These are phyloP conservation scores for Arctia plantaginis DNA, from an alignment of 2,888 invertebrate genomes.

Conservation along the genomic window DNA sequence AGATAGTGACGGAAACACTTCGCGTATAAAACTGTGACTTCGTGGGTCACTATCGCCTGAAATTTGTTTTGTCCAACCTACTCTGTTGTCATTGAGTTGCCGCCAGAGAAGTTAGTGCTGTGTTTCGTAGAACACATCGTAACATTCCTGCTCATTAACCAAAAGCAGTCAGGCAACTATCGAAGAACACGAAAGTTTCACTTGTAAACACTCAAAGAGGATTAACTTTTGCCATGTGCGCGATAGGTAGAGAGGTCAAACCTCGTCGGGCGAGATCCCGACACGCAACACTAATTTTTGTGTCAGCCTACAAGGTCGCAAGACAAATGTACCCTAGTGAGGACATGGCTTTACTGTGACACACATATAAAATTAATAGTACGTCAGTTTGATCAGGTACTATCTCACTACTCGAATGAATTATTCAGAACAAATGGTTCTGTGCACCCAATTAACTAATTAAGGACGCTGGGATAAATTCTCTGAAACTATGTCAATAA, in stretches of 20 bases:
- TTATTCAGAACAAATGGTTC: slow-evolving; percentile 48
- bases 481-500: slow-evolving; percentile 33
- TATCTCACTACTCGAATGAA: slow-evolving; percentile 34
- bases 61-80: neutral
- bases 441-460: slow-evolving; percentile 50
- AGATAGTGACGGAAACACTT: neutral
- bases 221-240: neutral
- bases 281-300: neutral
- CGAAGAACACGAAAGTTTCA: neutral
- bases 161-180: neutral
- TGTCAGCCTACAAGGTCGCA: neutral
- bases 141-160: neutral
- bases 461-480: slow-evolving; percentile 38
- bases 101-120: neutral
- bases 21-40: no score
- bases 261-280: neutral
- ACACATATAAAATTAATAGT: slow-evolving; percentile 8
- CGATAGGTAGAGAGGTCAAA: neutral
- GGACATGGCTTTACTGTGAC: neutral
- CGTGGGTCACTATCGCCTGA: neutral
- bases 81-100: neutral
- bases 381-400: slow-evolving; percentile 35
- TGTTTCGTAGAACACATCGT: neutral
- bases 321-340: neutral
- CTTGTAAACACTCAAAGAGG: neutral